phyloP scores from a whole-genome alignment of 2,113 vertebrate genomes.

The Toxotes chatareus region DNA sequence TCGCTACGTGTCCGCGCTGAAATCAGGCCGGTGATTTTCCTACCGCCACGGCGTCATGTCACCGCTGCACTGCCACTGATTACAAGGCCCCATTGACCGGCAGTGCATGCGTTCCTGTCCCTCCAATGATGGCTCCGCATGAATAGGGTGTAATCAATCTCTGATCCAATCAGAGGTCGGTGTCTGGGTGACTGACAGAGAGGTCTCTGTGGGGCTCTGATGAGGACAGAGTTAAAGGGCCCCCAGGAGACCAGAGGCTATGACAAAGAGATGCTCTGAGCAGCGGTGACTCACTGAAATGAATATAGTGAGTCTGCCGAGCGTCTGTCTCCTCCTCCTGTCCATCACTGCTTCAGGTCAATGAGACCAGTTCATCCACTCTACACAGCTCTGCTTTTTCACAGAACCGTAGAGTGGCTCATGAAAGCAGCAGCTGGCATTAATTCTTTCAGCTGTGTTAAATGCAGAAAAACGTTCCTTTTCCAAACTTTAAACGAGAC shows the following conservation, averaged over 20 bases:
- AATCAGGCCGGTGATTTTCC: constrained; percentile 77
- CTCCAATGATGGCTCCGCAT: constrained; percentile 77
- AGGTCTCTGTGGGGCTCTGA: constrained; percentile 85
- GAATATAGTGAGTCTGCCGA: constrained; percentile 23
- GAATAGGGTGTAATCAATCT: constrained; percentile 88
- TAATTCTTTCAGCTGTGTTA: background rate
- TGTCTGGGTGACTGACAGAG: constrained; percentile 85
- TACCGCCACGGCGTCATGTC: constrained; percentile 73
- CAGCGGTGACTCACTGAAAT: constrained; percentile 32
- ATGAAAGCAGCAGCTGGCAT: background rate
- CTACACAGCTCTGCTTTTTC: too few species aligned
- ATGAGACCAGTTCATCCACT: background rate
- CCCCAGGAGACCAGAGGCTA: constrained; percentile 76
- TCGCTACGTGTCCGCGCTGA: background rate
- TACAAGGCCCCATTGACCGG: constrained; percentile 87
- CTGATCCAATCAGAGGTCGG: constrained; percentile 88
- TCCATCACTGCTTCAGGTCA: constrained; percentile 21
- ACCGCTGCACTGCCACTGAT: constrained; percentile 85
- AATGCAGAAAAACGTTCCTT: background rate
- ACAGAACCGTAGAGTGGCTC: background rate
- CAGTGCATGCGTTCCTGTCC: constrained; percentile 76
- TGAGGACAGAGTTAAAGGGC: constrained; percentile 81
- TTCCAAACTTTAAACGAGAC: background rate
- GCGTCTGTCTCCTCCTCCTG: background rate
- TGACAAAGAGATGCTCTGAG: constrained; percentile 76